A percentile compares a stretch with the other conserved stretches of the same genome.
Conservation (phyloP, 2,113 vertebrate genomes). For the sheep (Ovis aries) region DNA sequence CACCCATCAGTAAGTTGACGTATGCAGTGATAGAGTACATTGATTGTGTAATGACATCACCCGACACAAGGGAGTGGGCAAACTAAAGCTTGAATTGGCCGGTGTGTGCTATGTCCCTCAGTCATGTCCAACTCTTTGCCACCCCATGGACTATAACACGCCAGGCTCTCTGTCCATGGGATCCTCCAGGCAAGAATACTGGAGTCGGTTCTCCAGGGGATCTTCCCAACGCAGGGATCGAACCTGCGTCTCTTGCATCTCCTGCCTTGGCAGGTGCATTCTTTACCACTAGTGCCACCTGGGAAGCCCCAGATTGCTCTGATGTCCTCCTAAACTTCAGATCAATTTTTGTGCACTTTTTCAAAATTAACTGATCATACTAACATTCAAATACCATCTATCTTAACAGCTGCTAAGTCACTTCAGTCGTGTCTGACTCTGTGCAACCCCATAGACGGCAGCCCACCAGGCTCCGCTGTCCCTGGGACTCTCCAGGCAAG, state of each 20-base stretch:
- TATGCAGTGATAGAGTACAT: accelerated
- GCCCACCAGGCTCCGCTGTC: accelerated
- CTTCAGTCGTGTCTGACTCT: not conserved
- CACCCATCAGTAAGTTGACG: not conserved
- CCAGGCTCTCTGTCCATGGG: not conserved
- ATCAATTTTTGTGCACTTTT: not conserved
- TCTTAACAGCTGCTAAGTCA: not conserved
- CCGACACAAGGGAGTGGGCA: not conserved
- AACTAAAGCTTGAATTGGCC: not conserved
- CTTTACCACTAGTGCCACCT: not conserved
- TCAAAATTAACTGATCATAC: not conserved
- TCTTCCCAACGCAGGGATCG: not conserved
- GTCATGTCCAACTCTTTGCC: not conserved
- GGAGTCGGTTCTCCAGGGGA: not conserved
- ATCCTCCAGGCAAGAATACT: not conserved
- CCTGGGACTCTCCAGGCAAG: too few relatives aligned
- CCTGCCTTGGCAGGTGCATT: not conserved
- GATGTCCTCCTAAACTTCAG: not conserved
- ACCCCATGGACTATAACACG: not conserved
- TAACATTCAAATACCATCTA: not conserved
- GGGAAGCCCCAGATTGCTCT: not conserved
- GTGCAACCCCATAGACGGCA: not conserved
- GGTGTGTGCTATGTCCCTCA: not conserved
- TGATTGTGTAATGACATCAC: not conserved
- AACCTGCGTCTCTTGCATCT: not conserved